Conservation (phyloP, 64 coral and sea anemone species). For the Montipora cactus region DNA sequence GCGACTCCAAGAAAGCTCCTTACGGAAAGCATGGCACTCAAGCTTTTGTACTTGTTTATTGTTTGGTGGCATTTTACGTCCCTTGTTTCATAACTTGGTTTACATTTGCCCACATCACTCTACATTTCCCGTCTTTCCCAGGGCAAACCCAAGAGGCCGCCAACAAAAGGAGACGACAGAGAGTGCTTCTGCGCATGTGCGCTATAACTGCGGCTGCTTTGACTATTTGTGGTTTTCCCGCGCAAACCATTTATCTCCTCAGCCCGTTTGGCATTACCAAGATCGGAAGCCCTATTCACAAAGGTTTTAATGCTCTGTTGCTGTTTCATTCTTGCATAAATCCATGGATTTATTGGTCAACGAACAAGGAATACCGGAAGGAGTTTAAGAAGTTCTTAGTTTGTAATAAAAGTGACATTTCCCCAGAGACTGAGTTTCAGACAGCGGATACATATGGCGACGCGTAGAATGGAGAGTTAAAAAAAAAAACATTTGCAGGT, state of each 20-base stretch:
- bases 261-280: slow-evolving; percentile 10
- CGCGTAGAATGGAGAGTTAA: no score
- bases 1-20: neutral
- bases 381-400: slow-evolving; percentile 19
- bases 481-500: no score
- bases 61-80: slow-evolving; percentile 27
- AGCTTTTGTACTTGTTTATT: neutral
- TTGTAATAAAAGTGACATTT: neutral
- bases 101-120: slow-evolving; percentile 50
- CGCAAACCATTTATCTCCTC: slow-evolving; percentile 28
- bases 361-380: slow-evolving; percentile 24
- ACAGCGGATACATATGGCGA: no score
- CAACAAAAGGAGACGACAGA: slow-evolving; percentile 30
- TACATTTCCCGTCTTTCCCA: slow-evolving; percentile 5
- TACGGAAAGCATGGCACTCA: neutral
- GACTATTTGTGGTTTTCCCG: slow-evolving; percentile 31
- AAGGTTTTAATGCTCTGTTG: slow-evolving; percentile 7
- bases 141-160: neutral
- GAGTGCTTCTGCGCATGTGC: slow-evolving; percentile 34
- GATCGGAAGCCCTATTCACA: slow-evolving; percentile 19
- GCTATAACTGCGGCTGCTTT: slow-evolving; percentile 21
- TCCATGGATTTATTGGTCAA: slow-evolving; percentile 28
- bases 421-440: neutral
- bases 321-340: slow-evolving; percentile 44
- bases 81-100: slow-evolving; percentile 61